phyloP scores from a whole-genome alignment of 2,113 vertebrate genomes.

The Asarcornis scutulata region DNA sequence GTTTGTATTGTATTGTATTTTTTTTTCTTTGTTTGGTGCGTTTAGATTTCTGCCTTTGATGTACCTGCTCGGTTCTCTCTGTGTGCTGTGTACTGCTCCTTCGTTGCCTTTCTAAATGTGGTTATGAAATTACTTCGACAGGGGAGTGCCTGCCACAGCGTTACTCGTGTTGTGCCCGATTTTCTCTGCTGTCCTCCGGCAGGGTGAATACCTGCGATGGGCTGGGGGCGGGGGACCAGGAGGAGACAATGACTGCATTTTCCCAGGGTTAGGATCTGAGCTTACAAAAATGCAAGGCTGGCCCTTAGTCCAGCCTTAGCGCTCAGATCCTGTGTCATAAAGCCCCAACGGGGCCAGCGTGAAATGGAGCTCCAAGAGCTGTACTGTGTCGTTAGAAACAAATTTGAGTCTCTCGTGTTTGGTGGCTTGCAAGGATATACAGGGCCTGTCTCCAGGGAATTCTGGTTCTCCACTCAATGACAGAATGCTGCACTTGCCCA shows the following conservation, averaged over 20 bases:
- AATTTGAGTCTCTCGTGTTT: not conserved
- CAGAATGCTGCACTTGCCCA: not conserved
- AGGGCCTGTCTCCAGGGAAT: not conserved
- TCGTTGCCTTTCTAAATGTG: not conserved
- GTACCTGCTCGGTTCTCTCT: not conserved
- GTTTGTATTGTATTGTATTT: not conserved
- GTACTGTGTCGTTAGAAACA: not conserved
- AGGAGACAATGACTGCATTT: slow-evolving; percentile 52
- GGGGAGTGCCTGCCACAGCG: not conserved
- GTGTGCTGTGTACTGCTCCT: not conserved
- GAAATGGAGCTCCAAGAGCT: not conserved
- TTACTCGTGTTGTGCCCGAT: not conserved
- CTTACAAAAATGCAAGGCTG: slow-evolving; percentile 1
- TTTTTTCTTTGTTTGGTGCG: not conserved
- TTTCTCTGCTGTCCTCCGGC: not conserved
- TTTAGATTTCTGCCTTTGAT: not conserved
- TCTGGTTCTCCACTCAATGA: not conserved
- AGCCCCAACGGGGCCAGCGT: not conserved
- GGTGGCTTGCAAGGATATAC: not conserved
- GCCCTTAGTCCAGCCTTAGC: not conserved
- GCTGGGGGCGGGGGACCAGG: not conserved
- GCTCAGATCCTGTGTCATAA: slow-evolving; percentile 51
- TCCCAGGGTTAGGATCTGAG: slow-evolving; percentile 33
- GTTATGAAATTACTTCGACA: slow-evolving; percentile 7
- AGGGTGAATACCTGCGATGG: not conserved